Evolutionary conservation across 2,113 vertebrate species (phyloP).

Genomic region (Sylvia atricapilla): DNA sequence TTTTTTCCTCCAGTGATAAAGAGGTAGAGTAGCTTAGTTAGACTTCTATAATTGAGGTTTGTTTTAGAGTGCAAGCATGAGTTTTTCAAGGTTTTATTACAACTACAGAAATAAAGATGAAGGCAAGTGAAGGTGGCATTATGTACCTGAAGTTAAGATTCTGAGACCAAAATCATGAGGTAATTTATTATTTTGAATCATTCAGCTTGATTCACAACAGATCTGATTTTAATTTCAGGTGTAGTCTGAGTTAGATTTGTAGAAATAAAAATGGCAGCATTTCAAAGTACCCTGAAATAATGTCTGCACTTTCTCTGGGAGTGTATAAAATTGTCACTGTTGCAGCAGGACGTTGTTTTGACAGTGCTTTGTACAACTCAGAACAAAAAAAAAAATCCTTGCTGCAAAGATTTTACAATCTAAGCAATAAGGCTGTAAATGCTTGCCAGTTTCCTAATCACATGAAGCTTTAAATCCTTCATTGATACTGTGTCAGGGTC

Average conservation of each 20-base stretch:
- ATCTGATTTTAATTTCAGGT: not conserved
- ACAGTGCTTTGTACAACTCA: not conserved
- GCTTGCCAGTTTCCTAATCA: not conserved
- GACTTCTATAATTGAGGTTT: not conserved
- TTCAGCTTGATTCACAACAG: not conserved
- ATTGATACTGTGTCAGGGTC: not conserved
- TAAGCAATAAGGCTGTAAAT: not conserved
- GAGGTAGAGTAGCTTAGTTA: not conserved
- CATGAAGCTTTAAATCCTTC: not conserved
- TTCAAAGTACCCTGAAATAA: not conserved
- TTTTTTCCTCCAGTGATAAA: accelerated
- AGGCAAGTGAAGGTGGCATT: not conserved
- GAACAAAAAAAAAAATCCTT: not conserved
- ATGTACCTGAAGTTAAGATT: not conserved
- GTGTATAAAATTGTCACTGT: not conserved
- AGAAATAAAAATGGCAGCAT: not conserved
- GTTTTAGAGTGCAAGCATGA: not conserved
- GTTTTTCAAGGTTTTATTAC: not conserved
- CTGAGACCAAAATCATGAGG: not conserved
- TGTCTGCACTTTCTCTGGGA: not conserved
- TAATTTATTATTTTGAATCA: not conserved
- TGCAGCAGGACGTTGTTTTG: not conserved
- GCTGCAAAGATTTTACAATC: not conserved
- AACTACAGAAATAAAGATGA: not conserved
- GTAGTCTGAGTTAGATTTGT: not conserved